Conservation (phyloP, 1,140 invertebrate species). For the Trichomalopsis sarcophagae region DNA sequence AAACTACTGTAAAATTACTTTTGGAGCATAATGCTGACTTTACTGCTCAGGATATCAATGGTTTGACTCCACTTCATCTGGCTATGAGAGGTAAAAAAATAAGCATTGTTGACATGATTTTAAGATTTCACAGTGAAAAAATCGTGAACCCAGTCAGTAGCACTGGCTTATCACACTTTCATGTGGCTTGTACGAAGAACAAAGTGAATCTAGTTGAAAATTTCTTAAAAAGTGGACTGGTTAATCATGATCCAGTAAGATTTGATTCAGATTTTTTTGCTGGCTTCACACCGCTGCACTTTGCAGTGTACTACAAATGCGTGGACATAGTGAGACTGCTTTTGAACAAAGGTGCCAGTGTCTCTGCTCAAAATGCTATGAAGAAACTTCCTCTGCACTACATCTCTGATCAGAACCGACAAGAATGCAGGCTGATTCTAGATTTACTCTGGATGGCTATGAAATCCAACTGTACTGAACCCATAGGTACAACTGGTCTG, state of each 20-base stretch:
- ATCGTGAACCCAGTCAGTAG: background rate
- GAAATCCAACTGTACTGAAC: background rate
- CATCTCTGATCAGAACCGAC: background rate
- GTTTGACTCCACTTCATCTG: background rate
- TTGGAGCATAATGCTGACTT: background rate
- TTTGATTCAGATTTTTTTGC: background rate
- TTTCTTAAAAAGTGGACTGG: background rate
- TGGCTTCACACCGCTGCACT: constrained; percentile 16
- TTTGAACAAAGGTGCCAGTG: background rate
- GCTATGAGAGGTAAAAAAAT: background rate
- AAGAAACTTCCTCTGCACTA: constrained; percentile 3
- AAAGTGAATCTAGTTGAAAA: background rate
- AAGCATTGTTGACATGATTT: background rate
- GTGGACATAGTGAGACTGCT: background rate
- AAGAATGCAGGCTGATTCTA: background rate
- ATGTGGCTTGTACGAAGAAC: background rate
- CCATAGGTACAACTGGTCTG: background rate
- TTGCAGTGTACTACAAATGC: background rate
- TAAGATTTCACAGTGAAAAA: background rate
- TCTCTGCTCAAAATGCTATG: background rate
- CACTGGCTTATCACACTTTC: constrained; percentile 4
- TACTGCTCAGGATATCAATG: background rate
- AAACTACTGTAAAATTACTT: background rate
- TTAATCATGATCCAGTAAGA: background rate
- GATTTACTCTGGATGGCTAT: background rate